Conservation (phyloP, 2,113 vertebrate genomes). For the Myotis yumanensis region DNA sequence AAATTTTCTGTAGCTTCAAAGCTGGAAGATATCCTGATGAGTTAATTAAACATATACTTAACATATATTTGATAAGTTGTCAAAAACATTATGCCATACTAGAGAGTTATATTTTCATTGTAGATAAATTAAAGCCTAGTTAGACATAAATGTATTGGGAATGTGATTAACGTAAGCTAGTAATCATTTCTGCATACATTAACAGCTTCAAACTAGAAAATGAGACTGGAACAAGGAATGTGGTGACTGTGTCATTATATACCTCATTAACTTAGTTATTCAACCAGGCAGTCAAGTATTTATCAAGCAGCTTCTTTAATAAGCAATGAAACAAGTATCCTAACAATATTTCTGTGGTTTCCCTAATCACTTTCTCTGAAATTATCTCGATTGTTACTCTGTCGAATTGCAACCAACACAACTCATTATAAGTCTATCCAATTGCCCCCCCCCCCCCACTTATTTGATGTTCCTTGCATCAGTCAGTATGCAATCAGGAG, state of each 20-base stretch:
- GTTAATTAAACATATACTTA: background rate
- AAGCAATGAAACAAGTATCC: background rate
- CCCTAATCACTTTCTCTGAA: background rate
- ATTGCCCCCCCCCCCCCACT: background rate
- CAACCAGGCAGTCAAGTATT: background rate
- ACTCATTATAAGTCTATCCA: background rate
- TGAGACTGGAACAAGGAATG: background rate
- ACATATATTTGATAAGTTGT: background rate
- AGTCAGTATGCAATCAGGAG: background rate
- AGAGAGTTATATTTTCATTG: background rate
- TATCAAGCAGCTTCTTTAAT: background rate
- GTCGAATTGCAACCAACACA: background rate
- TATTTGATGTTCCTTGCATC: background rate
- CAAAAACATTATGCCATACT: background rate
- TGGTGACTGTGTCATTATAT: background rate
- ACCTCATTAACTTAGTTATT: background rate
- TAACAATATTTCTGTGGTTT: background rate
- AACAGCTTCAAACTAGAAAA: background rate
- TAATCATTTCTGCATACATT: background rate
- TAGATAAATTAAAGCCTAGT: slow-evolving; percentile 1
- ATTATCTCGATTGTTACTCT: background rate
- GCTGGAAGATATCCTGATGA: background rate
- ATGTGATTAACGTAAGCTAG: background rate
- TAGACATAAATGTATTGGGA: background rate
- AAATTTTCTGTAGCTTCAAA: background rate